phyloP scores from a whole-genome alignment of 1,140 invertebrate species.

The Chelonus insularis region DNA sequence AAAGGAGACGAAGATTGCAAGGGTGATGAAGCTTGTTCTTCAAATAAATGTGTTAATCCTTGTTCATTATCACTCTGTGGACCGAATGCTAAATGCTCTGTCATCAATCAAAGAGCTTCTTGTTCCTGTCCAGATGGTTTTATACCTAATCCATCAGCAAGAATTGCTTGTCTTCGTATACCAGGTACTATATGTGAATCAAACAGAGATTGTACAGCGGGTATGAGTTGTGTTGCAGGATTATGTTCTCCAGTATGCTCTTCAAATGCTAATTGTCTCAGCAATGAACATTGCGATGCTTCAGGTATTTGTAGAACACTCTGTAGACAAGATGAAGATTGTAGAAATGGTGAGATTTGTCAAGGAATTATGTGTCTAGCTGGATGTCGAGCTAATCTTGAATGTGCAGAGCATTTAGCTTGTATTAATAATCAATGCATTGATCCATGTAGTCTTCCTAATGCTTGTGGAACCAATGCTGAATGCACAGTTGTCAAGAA shows the following conservation, averaged over 20 bases:
- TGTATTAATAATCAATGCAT: conserved; percentile 77
- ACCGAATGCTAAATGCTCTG: conserved; percentile 79
- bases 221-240: conserved; percentile 71
- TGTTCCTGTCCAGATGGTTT: conserved; percentile 78
- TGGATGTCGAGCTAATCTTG: conserved; percentile 80
- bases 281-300: conserved; percentile 77
- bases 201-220: conserved; percentile 72
- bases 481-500: conserved; percentile 72
- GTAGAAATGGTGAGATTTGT: conserved; percentile 82
- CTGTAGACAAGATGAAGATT: conserved; percentile 78
- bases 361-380: conserved; percentile 74
- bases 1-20: conserved; percentile 85
- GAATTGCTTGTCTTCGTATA: conserved; percentile 78
- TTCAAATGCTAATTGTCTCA: conserved; percentile 72
- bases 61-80: conserved; percentile 79
- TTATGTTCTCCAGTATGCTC: conserved; percentile 78
- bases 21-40: conserved; percentile 76
- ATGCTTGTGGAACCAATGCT: conserved; percentile 85
- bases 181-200: conserved; percentile 71
- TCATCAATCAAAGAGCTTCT: conserved; percentile 78
- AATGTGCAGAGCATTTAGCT: conserved; percentile 70
- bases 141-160: conserved; percentile 81
- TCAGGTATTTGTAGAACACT: conserved; percentile 68
- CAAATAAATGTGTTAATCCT: conserved; percentile 79
- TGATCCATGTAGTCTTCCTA: conserved; percentile 73